These are phyloP conservation scores for Heloderma charlesbogerti DNA, from an alignment of 2,113 vertebrate genomes.

Conservation along the genomic window DNA sequence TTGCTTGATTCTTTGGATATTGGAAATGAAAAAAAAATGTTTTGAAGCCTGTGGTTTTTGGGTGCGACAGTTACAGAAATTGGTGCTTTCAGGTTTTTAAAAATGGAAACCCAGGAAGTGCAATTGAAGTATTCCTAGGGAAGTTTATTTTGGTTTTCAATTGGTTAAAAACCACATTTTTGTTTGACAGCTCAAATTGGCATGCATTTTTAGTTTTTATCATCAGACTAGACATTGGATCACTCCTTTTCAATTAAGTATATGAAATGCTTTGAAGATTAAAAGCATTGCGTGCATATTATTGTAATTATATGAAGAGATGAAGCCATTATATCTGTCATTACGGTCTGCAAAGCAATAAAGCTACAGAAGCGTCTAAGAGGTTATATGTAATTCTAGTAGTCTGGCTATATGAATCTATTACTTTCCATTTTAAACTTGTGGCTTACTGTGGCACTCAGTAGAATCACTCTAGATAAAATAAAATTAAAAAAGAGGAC, in stretches of 20 bases:
- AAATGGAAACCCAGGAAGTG: slow-evolving; percentile 6
- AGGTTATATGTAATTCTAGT: not conserved
- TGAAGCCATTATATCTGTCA: slow-evolving; percentile 20
- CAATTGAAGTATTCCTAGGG: not conserved
- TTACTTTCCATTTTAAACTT: not conserved
- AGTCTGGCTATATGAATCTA: not conserved
- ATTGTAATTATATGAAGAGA: slow-evolving; percentile 22
- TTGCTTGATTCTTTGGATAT: not conserved
- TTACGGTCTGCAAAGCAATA: not conserved
- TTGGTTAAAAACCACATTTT: slow-evolving; percentile 22
- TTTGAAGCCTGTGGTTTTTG: slow-evolving; percentile 3
- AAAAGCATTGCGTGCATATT: not conserved
- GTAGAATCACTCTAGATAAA: not conserved
- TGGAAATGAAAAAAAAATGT: not conserved
- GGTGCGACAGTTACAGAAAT: slow-evolving; percentile 4
- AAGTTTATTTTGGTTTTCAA: slow-evolving; percentile 16
- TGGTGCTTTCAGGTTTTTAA: not conserved
- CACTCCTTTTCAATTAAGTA: not conserved
- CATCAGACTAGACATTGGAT: not conserved
- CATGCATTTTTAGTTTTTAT: not conserved
- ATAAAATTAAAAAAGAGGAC: not conserved
- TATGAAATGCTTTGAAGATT: slow-evolving; percentile 3
- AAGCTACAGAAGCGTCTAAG: not conserved
- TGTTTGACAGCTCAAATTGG: slow-evolving; percentile 31
- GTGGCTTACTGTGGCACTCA: not conserved